Percentiles rank a stretch among this genome's conserved stretches.
Evolutionary conservation across 2,888 invertebrate genomes (phyloP).

Genomic region (Glaucopsyche alexis): DNA sequence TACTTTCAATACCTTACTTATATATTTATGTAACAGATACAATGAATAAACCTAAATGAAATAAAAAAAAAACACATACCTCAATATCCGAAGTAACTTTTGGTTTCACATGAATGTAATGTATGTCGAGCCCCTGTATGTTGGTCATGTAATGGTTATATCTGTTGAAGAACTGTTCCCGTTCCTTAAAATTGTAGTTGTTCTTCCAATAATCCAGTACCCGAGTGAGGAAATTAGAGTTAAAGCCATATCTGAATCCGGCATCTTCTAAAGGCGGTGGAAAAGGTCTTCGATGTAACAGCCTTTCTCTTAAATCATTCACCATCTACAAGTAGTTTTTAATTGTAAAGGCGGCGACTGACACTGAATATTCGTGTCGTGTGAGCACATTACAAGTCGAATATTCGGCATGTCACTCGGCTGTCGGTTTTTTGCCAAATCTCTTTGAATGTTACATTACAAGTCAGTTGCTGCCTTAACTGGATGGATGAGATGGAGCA

Average conservation of each 20-base stretch:
- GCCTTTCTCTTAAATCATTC: slow-evolving; percentile 76
- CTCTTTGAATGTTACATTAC: no score
- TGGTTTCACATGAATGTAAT: slow-evolving; percentile 86
- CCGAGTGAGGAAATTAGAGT: slow-evolving; percentile 82
- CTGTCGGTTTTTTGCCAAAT: no score
- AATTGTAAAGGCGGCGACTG: no score
- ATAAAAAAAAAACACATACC: slow-evolving; percentile 40
- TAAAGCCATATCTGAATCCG: slow-evolving; percentile 91
- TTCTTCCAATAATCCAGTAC: slow-evolving; percentile 89
- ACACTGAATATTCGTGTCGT: not conserved
- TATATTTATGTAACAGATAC: no score
- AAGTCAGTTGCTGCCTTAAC: no score
- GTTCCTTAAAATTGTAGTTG: slow-evolving; percentile 82
- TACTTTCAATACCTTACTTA: no score
- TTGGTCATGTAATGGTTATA: slow-evolving; percentile 87
- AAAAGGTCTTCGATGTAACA: slow-evolving; percentile 69
- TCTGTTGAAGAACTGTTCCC: slow-evolving; percentile 85
- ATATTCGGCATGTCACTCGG: no score
- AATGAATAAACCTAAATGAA: not conserved
- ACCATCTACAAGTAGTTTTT: slow-evolving; percentile 57
- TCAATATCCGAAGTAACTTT: slow-evolving; percentile 48
- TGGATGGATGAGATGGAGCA: no score
- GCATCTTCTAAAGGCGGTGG: slow-evolving; percentile 82
- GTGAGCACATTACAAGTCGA: no score
- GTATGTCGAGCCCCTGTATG: slow-evolving; percentile 86